phyloP scores from a whole-genome alignment of 2,797 vertebrate genomes.

The Pteronotus mesoamericanus region DNA sequence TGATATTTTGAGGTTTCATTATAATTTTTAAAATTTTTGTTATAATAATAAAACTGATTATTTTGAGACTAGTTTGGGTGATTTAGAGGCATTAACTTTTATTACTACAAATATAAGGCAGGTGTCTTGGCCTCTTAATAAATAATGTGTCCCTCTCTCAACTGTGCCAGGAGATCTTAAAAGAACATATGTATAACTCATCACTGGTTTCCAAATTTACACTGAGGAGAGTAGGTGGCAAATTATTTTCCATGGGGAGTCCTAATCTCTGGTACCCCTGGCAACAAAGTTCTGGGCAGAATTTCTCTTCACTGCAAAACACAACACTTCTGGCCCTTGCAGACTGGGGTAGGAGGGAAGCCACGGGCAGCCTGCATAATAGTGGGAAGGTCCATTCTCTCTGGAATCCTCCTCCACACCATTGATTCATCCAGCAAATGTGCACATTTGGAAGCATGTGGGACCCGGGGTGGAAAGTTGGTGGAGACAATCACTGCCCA shows the following conservation, averaged over 20 bases:
- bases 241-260: background rate
- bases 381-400: background rate
- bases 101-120: background rate
- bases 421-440: slow-evolving; percentile 58
- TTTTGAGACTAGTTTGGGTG: background rate
- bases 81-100: background rate
- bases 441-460: slow-evolving; percentile 36
- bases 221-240: background rate
- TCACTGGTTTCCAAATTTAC: background rate
- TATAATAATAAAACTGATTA: background rate
- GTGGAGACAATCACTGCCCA: background rate
- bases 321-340: background rate
- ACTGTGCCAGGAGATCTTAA: background rate
- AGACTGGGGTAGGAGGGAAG: background rate
- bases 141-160: background rate
- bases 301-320: background rate
- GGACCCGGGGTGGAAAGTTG: background rate
- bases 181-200: background rate
- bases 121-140: background rate
- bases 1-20: background rate
- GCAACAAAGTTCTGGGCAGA: background rate
- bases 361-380: background rate
- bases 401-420: slow-evolving; percentile 52
- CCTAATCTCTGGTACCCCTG: background rate
- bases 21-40: background rate